phyloP scores from a whole-genome alignment of 2,113 vertebrate genomes.

The Bos javanicus region DNA sequence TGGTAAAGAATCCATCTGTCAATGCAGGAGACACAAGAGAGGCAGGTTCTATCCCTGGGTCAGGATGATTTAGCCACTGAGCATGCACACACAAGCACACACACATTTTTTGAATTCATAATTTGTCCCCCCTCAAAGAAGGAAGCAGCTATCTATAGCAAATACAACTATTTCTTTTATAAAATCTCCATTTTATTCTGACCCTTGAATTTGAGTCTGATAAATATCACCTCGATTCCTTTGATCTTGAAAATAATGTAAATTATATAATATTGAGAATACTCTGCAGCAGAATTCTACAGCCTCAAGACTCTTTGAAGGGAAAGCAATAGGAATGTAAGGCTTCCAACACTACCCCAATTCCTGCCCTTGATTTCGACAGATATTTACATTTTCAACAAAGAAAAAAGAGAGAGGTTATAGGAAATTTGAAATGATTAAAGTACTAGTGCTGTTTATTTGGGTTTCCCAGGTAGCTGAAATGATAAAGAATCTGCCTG shows the following conservation, averaged over 20 bases:
- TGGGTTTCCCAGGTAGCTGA: background rate
- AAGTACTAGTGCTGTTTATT: background rate
- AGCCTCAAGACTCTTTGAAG: background rate
- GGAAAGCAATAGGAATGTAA: background rate
- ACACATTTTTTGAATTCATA: background rate
- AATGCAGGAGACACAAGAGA: background rate
- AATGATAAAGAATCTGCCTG: background rate
- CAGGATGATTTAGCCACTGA: background rate
- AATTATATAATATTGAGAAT: background rate
- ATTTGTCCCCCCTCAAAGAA: background rate
- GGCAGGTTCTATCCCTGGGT: background rate
- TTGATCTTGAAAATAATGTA: background rate
- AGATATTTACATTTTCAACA: background rate
- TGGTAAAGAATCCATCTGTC: background rate
- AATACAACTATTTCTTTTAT: background rate
- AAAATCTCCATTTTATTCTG: background rate
- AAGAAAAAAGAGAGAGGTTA: background rate
- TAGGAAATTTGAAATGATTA: background rate
- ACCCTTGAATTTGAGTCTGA: background rate
- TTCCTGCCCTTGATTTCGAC: background rate
- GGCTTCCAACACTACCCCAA: accelerated
- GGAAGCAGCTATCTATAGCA: background rate
- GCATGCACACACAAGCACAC: accelerated
- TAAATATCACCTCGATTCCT: background rate
- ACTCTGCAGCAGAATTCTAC: background rate